Conservation (phyloP, 2,113 vertebrate genomes). For the Xiphorhynchus elegans region DNA sequence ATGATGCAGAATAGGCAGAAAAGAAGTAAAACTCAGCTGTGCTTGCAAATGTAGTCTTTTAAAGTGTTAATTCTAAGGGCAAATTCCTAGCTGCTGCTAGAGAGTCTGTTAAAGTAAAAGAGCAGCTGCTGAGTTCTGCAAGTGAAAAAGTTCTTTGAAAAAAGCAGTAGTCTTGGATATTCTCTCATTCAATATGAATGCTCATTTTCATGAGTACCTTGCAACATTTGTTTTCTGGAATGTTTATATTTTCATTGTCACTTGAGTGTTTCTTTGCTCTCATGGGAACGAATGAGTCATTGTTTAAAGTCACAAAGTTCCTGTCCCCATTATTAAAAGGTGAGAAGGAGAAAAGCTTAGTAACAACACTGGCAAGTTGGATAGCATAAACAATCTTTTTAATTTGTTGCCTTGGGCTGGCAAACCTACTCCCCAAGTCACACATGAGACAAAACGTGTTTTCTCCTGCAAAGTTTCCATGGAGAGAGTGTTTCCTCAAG, state of each 20-base stretch:
- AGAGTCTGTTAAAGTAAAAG: neutral
- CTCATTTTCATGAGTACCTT: neutral
- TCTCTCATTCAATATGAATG: neutral
- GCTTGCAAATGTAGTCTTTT: neutral
- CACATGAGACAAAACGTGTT: slow-evolving; percentile 7
- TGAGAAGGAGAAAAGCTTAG: neutral
- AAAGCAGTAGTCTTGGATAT: neutral
- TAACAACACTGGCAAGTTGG: neutral
- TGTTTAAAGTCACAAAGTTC: slow-evolving; percentile 14
- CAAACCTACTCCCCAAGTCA: neutral
- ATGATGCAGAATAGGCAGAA: slow-evolving; percentile 66
- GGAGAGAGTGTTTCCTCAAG: slow-evolving; percentile 17
- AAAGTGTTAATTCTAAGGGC: neutral
- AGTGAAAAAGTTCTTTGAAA: neutral
- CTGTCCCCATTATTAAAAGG: neutral
- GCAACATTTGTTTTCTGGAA: neutral
- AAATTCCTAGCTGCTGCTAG: neutral
- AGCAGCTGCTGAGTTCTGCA: neutral
- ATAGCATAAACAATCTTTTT: neutral
- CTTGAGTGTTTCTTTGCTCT: neutral
- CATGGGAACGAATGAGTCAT: neutral
- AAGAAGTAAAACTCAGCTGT: neutral
- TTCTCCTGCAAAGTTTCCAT: slow-evolving; percentile 8
- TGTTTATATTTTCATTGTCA: neutral
- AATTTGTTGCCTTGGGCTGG: slow-evolving; percentile 29